Percentiles rank a stretch among this genome's conserved stretches.
Evolutionary conservation across 1,140 invertebrate genomes (phyloP).

Genomic region (Heterodera schachtii): DNA sequence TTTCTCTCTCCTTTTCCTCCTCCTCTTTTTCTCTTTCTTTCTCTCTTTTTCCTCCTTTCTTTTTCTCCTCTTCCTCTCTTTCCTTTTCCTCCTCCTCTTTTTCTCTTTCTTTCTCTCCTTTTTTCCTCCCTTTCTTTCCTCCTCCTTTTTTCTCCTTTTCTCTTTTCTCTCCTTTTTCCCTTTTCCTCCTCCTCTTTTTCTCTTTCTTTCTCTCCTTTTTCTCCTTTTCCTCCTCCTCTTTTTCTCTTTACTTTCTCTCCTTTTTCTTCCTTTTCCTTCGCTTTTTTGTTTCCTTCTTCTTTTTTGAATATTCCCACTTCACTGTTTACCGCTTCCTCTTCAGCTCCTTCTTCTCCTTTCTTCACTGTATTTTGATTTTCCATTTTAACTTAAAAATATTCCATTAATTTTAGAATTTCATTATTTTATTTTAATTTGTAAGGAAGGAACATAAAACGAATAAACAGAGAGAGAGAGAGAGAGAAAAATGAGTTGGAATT

Average conservation of each 20-base stretch:
- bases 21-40: background rate
- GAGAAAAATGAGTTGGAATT: too few relatives aligned
- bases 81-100: background rate
- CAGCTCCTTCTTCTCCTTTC: background rate
- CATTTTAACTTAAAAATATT: background rate
- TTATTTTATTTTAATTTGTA: too few relatives aligned
- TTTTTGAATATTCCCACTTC: slow-evolving; percentile 7
- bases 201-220: background rate
- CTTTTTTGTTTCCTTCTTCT: background rate
- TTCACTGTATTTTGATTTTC: background rate
- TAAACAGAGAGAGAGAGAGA: too few relatives aligned
- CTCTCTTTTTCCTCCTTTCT: background rate
- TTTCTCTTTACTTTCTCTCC: too few relatives aligned
- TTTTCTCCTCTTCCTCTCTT: slow-evolving; percentile 6
- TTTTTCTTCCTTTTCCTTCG: background rate
- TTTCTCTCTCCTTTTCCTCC: background rate
- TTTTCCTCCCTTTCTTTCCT: background rate
- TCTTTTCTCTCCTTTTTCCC: too few relatives aligned
- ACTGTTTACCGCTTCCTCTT: background rate
- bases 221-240: background rate
- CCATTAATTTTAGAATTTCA: background rate
- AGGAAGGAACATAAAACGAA: too few relatives aligned
- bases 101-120: too few relatives aligned
- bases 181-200: too few relatives aligned
- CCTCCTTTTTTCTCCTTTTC: background rate